phyloP scores from a whole-genome alignment of 2,113 vertebrate genomes.

The Bos javanicus region DNA sequence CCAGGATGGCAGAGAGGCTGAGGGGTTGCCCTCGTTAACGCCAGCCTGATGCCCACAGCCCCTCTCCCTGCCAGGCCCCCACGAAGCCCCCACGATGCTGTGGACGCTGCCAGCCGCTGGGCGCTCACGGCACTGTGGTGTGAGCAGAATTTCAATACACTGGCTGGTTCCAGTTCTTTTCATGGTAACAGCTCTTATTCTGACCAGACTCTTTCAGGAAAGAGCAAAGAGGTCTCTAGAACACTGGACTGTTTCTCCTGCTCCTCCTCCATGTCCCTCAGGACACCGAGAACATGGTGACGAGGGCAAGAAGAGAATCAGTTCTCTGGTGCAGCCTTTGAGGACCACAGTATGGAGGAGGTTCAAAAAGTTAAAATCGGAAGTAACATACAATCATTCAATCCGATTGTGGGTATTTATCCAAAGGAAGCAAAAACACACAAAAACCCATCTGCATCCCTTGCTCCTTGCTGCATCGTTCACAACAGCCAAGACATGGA shows the following conservation, averaged over 20 bases:
- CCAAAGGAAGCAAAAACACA: neutral
- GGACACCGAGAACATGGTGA: neutral
- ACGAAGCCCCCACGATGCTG: accelerated
- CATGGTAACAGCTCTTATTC: neutral
- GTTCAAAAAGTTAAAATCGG: neutral
- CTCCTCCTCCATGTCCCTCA: neutral
- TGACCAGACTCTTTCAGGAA: neutral
- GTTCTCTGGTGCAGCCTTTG: no score
- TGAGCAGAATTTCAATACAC: neutral
- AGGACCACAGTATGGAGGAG: neutral
- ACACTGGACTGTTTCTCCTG: accelerated
- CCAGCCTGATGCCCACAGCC: no score
- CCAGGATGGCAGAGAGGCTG: neutral
- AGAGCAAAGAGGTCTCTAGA: neutral
- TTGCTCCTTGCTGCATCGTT: neutral
- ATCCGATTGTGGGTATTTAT: neutral
- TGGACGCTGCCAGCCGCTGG: accelerated
- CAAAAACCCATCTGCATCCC: no score
- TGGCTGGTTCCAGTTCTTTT: neutral
- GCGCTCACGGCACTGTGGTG: neutral
- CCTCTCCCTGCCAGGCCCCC: no score
- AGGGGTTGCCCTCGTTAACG: accelerated
- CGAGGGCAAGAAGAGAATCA: accelerated
- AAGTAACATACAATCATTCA: neutral
- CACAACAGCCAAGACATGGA: neutral